These are phyloP conservation scores for Yasuhikotakia modesta DNA, from an alignment of 2,797 vertebrate species.

Conservation along the genomic window DNA sequence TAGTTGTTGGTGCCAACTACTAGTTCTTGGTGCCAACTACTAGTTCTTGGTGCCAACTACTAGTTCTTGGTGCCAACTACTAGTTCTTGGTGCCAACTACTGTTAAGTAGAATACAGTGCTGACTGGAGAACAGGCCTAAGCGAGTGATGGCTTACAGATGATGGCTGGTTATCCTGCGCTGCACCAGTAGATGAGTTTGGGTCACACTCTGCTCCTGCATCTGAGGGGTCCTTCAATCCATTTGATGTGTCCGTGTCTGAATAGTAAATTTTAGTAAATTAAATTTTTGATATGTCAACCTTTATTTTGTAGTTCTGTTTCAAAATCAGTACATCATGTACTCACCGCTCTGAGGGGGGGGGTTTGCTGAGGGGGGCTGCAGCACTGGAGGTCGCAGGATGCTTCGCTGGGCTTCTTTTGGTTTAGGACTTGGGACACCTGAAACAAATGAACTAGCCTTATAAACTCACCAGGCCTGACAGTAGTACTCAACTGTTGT, in stretches of 20 bases:
- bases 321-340: not conserved
- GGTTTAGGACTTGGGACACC: constrained; percentile 86
- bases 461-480: not conserved
- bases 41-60: too few relatives aligned
- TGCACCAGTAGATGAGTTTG: constrained; percentile 57
- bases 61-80: too few relatives aligned
- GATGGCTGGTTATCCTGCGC: constrained; percentile 7
- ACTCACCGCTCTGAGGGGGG: constrained; percentile 60
- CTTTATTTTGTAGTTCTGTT: not conserved
- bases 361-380: constrained; percentile 78
- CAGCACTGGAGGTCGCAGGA: constrained; percentile 80
- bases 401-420: constrained; percentile 84
- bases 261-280: not conserved
- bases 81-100: too few relatives aligned
- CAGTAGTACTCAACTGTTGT: not conserved
- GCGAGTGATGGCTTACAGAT: constrained; percentile 34
- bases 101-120: not conserved
- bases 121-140: not conserved
- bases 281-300: not conserved
- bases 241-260: constrained; percentile 68
- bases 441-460: constrained; percentile 57
- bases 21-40: too few relatives aligned
- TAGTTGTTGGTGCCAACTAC: too few relatives aligned
- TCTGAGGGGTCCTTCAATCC: constrained; percentile 71
- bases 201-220: constrained; percentile 30